These are phyloP conservation scores for Liparis tanakae DNA, from an alignment of 2,797 vertebrate species.

Conservation along the genomic window DNA sequence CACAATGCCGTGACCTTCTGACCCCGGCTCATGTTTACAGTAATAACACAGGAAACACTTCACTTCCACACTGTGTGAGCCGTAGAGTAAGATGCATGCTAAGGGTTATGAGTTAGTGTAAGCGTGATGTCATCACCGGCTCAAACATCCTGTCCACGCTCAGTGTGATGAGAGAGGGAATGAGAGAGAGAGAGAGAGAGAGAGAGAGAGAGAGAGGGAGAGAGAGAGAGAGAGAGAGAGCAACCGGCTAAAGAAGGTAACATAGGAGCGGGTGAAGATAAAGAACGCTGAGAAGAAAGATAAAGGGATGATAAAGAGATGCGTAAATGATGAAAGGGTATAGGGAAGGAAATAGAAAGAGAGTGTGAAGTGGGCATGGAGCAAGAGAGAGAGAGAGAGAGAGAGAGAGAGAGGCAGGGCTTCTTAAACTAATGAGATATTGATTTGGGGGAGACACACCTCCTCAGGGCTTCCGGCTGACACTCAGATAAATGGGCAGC, in stretches of 20 bases:
- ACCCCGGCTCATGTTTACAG: no score
- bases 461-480: slow-evolving; percentile 67
- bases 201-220: not conserved
- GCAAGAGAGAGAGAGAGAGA: slow-evolving; percentile 30
- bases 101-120: no score
- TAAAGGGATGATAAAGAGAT: slow-evolving; percentile 17
- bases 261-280: not conserved
- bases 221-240: not conserved
- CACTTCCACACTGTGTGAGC: no score
- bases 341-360: slow-evolving; percentile 17
- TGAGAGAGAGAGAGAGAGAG: no score
- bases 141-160: not conserved
- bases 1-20: no score
- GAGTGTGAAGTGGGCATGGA: not conserved
- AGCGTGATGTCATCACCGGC: no score
- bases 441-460: slow-evolving; percentile 77
- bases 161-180: not conserved
- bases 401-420: slow-evolving; percentile 59
- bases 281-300: not conserved
- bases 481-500: slow-evolving; percentile 69
- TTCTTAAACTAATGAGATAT: slow-evolving; percentile 82
- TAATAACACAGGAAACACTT: no score
- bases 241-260: slow-evolving; percentile 8
- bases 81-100: no score
- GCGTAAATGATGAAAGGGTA: slow-evolving; percentile 33